phyloP scores from a whole-genome alignment of 2,113 vertebrate species.

The Oceanites oceanicus region DNA sequence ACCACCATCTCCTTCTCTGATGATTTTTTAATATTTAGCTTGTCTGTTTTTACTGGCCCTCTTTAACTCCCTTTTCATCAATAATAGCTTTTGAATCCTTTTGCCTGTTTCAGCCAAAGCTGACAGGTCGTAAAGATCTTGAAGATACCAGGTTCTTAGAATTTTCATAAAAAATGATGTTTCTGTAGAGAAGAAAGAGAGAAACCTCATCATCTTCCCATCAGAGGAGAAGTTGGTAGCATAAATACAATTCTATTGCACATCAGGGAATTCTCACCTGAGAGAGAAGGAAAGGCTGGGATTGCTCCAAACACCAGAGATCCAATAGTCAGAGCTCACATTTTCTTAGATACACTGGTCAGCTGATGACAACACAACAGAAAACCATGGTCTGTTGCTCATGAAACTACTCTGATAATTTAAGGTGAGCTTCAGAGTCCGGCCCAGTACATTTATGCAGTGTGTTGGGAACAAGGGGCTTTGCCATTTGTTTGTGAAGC shows the following conservation, averaged over 20 bases:
- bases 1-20: not conserved
- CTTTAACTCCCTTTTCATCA: not conserved
- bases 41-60: not conserved
- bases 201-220: not conserved
- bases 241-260: not conserved
- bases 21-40: not conserved
- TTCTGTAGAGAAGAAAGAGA: not conserved
- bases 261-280: not conserved
- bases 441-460: not conserved
- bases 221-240: not conserved
- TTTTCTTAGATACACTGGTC: not conserved
- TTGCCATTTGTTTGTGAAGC: not conserved
- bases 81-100: not conserved
- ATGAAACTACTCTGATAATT: not conserved
- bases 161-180: not conserved
- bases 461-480: not conserved
- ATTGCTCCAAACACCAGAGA: not conserved
- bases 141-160: not conserved
- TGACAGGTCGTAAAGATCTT: not conserved
- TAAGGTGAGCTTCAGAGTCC: not conserved
- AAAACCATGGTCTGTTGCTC: not conserved
- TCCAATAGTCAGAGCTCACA: not conserved
- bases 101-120: not conserved
- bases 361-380: not conserved
- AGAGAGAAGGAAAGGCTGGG: not conserved